Base-by-base conservation (phyloP, 2,113 vertebrate genomes). In the Pleuronectes platessa region DNA sequence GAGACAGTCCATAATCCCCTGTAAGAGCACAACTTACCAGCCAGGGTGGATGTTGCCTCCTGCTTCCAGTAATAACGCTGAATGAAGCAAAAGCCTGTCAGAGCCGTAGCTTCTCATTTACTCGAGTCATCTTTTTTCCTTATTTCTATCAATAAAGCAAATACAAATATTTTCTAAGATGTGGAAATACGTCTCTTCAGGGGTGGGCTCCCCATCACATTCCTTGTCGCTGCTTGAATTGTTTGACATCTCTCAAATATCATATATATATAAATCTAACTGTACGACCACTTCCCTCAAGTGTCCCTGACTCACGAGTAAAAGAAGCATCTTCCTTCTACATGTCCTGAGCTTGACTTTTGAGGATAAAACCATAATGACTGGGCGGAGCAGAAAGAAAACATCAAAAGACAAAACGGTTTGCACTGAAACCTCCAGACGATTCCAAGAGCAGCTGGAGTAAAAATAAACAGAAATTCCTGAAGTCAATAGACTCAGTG, bases 321-420 rank as follows among this genome's bases (percentile, higher is more conserved):
- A 69, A 71, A 75, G 45, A 68, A 68, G 45, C 23, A 56, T 65
- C 58, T 21, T 49, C 51, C 27, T 45, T 47, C 10, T 13, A 37
- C 77, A 76, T 42, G 5, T 72, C 24, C 31, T 42, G 49, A 55
- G 42, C 65, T 69, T 61, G 9, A 75, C 70, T 61, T 56, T n/a
- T 54, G 51, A 54, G 20, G 20, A 21, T 54, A 21, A 54, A 54
- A 20, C 51, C 20, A 54, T 54, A 40, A 42, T 20, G 13, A 26
- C 5, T 47, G 3, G 55, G 13, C 27, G 37, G 58, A 60, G 59
- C 40, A 21, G n/a, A 13, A 23, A 54, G 27, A 66, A 31, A 58
- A 66, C 31, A 18, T 35, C 3, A 56, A 59, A 62, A 61, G 55
- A 49, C 61, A 63, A 59, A 35, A 24, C 0, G 8, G 14, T 56